A percentile compares a stretch with the other conserved stretches of the same genome.
These are phyloP conservation scores for Drosophila trapezifrons DNA, from an alignment of 1,140 invertebrate genomes.

Conservation along the genomic window DNA sequence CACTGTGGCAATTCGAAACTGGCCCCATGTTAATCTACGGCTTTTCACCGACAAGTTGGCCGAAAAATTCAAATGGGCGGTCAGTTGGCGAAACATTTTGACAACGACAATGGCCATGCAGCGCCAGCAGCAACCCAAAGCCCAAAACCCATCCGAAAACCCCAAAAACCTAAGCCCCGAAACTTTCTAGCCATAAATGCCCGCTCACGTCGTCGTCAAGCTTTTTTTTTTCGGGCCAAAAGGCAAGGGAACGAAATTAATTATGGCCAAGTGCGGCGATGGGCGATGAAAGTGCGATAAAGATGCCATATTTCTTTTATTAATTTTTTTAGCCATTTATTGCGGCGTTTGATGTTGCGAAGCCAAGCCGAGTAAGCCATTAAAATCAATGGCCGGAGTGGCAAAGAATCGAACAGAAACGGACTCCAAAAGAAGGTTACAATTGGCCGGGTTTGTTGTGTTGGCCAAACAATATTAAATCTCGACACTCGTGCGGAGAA, in stretches of 20 bases:
- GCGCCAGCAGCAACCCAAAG: constrained; percentile 3
- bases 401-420: constrained; percentile 48
- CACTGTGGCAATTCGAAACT: constrained; percentile 24
- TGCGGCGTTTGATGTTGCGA: constrained; percentile 37
- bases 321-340: constrained; percentile 63
- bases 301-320: constrained; percentile 61
- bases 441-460: constrained; percentile 50
- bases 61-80: constrained; percentile 70
- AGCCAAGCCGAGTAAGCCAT: constrained; percentile 52
- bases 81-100: constrained; percentile 75
- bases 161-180: constrained; percentile 34
- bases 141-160: constrained; percentile 48
- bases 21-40: constrained; percentile 34
- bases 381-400: constrained; percentile 65
- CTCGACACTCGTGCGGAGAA: constrained; percentile 78
- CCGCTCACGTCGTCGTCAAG: constrained; percentile 50
- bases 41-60: constrained; percentile 40
- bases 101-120: constrained; percentile 54
- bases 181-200: constrained; percentile 75
- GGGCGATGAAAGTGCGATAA: constrained; percentile 76
- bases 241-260: constrained; percentile 68
- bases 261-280: constrained; percentile 71
- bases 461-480: constrained; percentile 77
- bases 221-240: constrained; percentile 41
- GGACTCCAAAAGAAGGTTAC: constrained; percentile 49